phyloP scores from a whole-genome alignment of 2,888 invertebrate genomes.

The Liopterus haemorrhoidalis region DNA sequence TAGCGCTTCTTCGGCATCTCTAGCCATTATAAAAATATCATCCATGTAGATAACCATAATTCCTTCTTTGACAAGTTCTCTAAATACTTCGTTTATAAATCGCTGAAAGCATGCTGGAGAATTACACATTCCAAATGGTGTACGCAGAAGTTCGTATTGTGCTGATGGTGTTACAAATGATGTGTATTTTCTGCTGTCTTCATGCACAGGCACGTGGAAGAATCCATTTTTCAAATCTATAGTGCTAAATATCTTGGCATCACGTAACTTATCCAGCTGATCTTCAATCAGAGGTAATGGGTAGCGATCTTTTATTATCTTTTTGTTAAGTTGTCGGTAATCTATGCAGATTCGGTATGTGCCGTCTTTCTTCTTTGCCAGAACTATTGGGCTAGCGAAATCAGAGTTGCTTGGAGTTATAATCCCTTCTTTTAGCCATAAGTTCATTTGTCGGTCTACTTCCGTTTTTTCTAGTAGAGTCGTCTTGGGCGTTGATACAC shows the following conservation, averaged over 20 bases:
- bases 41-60: slow-evolving; percentile 29
- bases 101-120: background rate
- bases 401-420: background rate
- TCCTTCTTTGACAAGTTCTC: slow-evolving; percentile 20
- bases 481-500: slow-evolving; percentile 2
- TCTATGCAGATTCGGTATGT: background rate
- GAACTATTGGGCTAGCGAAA: background rate
- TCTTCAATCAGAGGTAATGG: background rate
- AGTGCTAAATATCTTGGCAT: background rate
- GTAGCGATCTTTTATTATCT: slow-evolving; percentile 5
- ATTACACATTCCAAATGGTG: slow-evolving; percentile 1
- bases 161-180: background rate
- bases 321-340: slow-evolving; percentile 1
- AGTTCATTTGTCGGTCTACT: background rate
- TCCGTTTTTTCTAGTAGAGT: background rate
- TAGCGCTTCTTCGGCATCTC: slow-evolving; percentile 27
- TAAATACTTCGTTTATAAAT: background rate
- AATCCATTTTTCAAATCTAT: background rate
- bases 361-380: background rate
- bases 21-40: slow-evolving; percentile 29
- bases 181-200: slow-evolving; percentile 11
- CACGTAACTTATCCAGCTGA: background rate
- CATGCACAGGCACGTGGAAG: slow-evolving; percentile 5
- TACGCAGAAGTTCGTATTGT: background rate
- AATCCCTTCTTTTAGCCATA: background rate